phyloP scores from a whole-genome alignment of 2,113 vertebrate genomes.

The Lamprotornis superbus region DNA sequence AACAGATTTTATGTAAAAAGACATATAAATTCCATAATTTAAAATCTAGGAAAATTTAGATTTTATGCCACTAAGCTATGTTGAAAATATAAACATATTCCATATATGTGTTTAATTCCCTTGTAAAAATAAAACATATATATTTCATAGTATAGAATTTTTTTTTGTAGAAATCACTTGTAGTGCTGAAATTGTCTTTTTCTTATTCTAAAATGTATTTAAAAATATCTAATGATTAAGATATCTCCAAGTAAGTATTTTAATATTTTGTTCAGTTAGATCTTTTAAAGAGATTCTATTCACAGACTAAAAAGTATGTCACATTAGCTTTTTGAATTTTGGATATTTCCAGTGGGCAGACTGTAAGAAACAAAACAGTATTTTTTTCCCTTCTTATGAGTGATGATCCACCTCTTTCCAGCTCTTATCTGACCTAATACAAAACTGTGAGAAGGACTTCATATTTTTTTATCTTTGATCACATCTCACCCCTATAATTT shows the following conservation, averaged over 20 bases:
- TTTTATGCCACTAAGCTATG: background rate
- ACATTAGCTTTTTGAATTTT: background rate
- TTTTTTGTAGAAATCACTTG: background rate
- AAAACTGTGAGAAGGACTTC: background rate
- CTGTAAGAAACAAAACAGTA: background rate
- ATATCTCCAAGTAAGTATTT: background rate
- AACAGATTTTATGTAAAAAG: background rate
- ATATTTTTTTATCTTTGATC: background rate
- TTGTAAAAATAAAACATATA: background rate
- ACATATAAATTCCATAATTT: background rate
- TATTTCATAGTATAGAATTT: background rate
- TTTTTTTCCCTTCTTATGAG: background rate
- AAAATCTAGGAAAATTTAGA: background rate
- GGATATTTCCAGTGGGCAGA: background rate
- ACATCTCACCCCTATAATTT: background rate
- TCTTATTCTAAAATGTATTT: background rate
- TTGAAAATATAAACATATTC: background rate
- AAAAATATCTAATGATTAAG: background rate
- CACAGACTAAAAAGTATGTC: background rate
- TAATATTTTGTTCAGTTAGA: background rate
- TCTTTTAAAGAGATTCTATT: background rate
- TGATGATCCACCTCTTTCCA: background rate
- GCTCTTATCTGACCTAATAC: background rate
- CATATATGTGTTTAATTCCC: background rate
- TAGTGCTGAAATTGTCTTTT: background rate